These are phyloP conservation scores for Tigriopus japonicus DNA, from an alignment of 1,140 invertebrate species.

Conservation along the genomic window DNA sequence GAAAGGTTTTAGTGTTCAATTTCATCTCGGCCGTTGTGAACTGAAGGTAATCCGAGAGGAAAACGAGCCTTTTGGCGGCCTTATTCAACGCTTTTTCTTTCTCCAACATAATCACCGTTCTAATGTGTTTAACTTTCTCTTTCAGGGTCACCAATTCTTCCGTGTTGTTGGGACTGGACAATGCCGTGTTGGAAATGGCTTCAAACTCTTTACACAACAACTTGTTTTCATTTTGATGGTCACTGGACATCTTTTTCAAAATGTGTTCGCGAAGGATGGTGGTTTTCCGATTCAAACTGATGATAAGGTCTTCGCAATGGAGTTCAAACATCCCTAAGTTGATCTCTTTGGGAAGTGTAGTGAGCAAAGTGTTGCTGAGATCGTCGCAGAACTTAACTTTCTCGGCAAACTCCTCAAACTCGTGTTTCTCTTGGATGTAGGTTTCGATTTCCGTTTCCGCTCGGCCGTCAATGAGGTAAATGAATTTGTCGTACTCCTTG, in stretches of 20 bases:
- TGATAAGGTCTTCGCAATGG: slow-evolving; percentile 56
- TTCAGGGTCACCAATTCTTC: slow-evolving; percentile 60
- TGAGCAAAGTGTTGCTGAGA: slow-evolving; percentile 34
- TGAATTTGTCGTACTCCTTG: slow-evolving; percentile 43
- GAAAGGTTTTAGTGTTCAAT: slow-evolving; percentile 61
- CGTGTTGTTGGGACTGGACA: slow-evolving; percentile 58
- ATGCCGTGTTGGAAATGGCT: slow-evolving; percentile 49
- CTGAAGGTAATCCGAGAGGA: slow-evolving; percentile 52
- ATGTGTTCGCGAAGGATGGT: slow-evolving; percentile 34
- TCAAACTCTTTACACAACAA: slow-evolving; percentile 70
- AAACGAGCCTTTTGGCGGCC: slow-evolving; percentile 25
- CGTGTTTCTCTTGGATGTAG: slow-evolving; percentile 43
- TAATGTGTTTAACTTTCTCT: slow-evolving; percentile 48
- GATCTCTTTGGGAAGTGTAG: slow-evolving; percentile 41
- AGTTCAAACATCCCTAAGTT: slow-evolving; percentile 68
- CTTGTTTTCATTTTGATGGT: slow-evolving; percentile 15
- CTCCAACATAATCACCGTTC: slow-evolving; percentile 43
- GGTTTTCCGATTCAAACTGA: slow-evolving; percentile 43
- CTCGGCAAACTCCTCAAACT: slow-evolving; percentile 36
- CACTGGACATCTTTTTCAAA: slow-evolving; percentile 6
- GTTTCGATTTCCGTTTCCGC: slow-evolving; percentile 37
- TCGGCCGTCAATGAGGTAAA: slow-evolving; percentile 50
- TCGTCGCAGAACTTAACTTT: slow-evolving; percentile 18
- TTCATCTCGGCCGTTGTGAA: slow-evolving; percentile 64
- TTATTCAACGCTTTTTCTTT: slow-evolving; percentile 40